phyloP scores from a whole-genome alignment of 2,888 invertebrate genomes.

The Hartigia nigra region DNA sequence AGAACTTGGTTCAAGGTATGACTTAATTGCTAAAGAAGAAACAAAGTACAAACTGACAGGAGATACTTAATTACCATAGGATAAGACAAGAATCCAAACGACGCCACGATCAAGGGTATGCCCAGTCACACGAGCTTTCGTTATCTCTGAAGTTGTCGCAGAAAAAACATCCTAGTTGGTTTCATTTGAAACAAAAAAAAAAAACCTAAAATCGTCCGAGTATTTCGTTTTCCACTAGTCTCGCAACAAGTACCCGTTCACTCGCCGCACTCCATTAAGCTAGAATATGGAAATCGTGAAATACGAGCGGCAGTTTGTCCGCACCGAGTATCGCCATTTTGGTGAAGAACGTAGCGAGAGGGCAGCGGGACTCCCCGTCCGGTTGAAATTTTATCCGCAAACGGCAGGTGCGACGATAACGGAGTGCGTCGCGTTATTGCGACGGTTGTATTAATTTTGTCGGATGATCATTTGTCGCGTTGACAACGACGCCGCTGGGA shows the following conservation, averaged over 20 bases:
- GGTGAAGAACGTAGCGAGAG: not conserved
- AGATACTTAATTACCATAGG: too few species aligned
- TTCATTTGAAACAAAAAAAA: too few species aligned
- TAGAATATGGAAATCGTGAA: slow-evolving; percentile 6
- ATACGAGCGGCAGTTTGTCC: not conserved
- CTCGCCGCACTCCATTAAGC: not conserved
- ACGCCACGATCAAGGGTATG: not conserved
- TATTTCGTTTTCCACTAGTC: not conserved
- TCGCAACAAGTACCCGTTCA: not conserved
- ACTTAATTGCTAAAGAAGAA: not conserved
- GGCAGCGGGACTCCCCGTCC: not conserved
- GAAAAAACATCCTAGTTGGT: not conserved
- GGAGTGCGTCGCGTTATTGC: slow-evolving; percentile 5
- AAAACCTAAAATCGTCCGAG: too few species aligned
- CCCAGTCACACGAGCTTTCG: not conserved
- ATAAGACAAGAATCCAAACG: too few species aligned
- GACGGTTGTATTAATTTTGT: slow-evolving; percentile 38
- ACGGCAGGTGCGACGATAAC: slow-evolving; percentile 7
- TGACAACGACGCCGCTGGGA: not conserved
- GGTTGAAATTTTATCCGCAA: not conserved
- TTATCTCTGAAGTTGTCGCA: not conserved
- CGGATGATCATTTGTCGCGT: slow-evolving; percentile 40
- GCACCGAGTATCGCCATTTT: not conserved
- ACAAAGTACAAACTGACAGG: not conserved
- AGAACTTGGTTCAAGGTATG: not conserved